Evolutionary conservation across 2,113 vertebrate genomes (phyloP), one percentile per base, ranked within the genome.

Genomic region (Nesogale talazaci): DNA sequence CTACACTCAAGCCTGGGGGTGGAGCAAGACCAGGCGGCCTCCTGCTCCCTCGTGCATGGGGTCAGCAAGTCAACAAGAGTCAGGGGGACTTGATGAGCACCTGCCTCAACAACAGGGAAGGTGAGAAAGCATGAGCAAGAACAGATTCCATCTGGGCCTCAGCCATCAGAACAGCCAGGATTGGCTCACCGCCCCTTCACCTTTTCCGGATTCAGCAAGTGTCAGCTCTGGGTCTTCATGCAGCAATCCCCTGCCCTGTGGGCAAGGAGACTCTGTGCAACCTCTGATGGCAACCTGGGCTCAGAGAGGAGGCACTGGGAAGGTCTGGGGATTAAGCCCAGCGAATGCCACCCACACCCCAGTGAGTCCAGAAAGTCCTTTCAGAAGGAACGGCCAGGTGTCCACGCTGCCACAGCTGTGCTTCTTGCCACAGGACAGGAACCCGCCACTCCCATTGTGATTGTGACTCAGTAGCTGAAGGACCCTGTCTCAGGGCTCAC

Each of bases 401-500:
- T 17, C 65, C 11, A 67, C 6, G 14, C 65, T 14, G 15, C 29
- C 9, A 67, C 65, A 31, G 65, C 65, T 31, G 10, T 25, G 23
- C 63, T 27, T 25, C 23, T 4, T 23, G 63, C 63, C 63, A 10
- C 22, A 27, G 63, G 9, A 65, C 63, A 22, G 25, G 46, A 12
- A 52, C 9, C 63, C 23, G 63, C 63, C 25, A 25, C 63, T 65
- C 22, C 22, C 9, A 25, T 31, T 67, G 65, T 31, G 29, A 12
- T 31, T 67, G 65, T 67, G 65, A 10, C 63, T 29, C 25, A 67
- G 6, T 7, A 67, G 27, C 63, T 67, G 63, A 67, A 67, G 15
- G 65, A 15, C 29, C 2, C 11, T 0, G 0, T 2, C 15, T 9
- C n/a, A 2, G 4, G 0, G 12, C 27, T n/a, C n/a, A 31, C 31